Base-by-base conservation (phyloP, 1,140 invertebrate genomes). In the Caenorhabditis tropicalis region DNA sequence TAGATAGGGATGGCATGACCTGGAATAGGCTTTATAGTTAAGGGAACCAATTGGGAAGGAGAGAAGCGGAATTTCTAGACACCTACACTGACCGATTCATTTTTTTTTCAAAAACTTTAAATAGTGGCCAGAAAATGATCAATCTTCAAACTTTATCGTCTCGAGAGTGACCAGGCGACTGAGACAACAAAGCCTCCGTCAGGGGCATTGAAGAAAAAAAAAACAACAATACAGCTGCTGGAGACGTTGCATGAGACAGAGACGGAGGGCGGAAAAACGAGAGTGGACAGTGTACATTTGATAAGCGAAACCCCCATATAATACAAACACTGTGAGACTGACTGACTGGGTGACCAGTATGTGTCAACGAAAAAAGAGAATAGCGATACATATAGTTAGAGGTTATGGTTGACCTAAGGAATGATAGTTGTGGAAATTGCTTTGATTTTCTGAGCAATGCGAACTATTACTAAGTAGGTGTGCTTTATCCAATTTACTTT, bases 1-100 rank as follows among this genome's bases (percentile, higher is more conserved):
- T 87, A 16, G 84, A 65, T 12, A 86, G 46, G 21, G 86, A 87
- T 7, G 86, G 83, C 86, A 87, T 87, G 36, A 74, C 65, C 65
- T 74, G 65, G 43, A 74, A 74, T n/a, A n/a, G n/a, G n/a, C n/a
- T n/a, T n/a, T n/a, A n/a, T n/a, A n/a, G n/a, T n/a, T n/a, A n/a
- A n/a, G n/a, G n/a, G n/a, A n/a, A n/a, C n/a, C n/a, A n/a, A n/a
- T n/a, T n/a, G n/a, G n/a, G n/a, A n/a, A n/a, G n/a, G n/a, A n/a
- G n/a, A n/a, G n/a, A n/a, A n/a, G n/a, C n/a, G n/a, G n/a, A n/a
- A n/a, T n/a, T n/a, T n/a, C n/a, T n/a, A n/a, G n/a, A n/a, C n/a
- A n/a, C n/a, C n/a, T n/a, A n/a, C n/a, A n/a, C n/a, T n/a, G n/a
- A n/a, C n/a, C n/a, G n/a, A n/a, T n/a, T n/a, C 39, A 5, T 43